Percentiles rank a stretch among this genome's conserved stretches.
phyloP scores from a whole-genome alignment of 35 echinoderm and acorn worm species.

The Eucidaris tribuloides region DNA sequence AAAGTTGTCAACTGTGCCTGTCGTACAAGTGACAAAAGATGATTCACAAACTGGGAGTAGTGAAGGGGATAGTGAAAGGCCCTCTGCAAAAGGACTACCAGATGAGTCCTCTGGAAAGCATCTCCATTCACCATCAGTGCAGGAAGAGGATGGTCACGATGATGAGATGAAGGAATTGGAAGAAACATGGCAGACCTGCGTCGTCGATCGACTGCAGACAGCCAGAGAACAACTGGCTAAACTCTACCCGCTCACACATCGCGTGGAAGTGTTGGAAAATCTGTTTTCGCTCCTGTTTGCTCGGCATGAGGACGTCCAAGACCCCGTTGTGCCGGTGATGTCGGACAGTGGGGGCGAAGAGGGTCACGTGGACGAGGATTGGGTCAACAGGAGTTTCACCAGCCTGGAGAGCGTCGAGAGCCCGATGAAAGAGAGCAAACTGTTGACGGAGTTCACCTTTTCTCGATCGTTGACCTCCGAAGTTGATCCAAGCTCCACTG shows the following conservation, averaged over 20 bases:
- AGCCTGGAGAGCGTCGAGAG: constrained; percentile 69
- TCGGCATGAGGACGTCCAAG: constrained; percentile 46
- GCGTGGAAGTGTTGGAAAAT: constrained; percentile 92
- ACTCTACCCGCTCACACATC: constrained; percentile 75
- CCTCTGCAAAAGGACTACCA: too few relatives aligned
- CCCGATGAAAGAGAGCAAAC: constrained; percentile 6
- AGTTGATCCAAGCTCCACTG: not conserved
- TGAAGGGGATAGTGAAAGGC: too few relatives aligned
- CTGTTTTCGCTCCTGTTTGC: constrained; percentile 92
- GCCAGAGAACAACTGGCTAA: constrained; percentile 46
- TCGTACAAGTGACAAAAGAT: too few relatives aligned
- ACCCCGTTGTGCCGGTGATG: not conserved
- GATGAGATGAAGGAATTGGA: too few relatives aligned
- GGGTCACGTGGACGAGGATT: constrained; percentile 71
- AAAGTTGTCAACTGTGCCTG: too few relatives aligned
- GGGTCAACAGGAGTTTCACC: constrained; percentile 56
- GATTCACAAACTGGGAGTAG: too few relatives aligned
- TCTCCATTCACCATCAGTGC: too few relatives aligned
- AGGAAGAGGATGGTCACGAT: too few relatives aligned
- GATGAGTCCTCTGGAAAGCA: too few relatives aligned
- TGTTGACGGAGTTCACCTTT: constrained; percentile 18
- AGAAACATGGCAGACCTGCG: constrained; percentile 9
- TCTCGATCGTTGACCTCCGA: not conserved
- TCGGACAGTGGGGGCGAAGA: constrained; percentile 78
- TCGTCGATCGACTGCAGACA: constrained; percentile 25